Base-by-base conservation (phyloP, 2,888 invertebrate species). In the Clunio marinus region DNA sequence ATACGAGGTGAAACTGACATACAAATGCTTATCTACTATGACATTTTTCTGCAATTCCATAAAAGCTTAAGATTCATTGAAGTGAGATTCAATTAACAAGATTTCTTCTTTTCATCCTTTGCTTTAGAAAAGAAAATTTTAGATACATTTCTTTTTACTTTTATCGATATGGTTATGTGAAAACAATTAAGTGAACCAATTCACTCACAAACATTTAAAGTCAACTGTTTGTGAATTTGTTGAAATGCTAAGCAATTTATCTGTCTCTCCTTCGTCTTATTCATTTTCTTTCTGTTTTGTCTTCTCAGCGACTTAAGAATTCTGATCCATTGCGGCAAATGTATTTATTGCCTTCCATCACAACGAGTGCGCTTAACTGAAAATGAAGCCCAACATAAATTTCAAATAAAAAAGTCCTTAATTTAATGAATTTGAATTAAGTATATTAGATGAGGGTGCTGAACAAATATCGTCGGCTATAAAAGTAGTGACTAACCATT, bases 321-420 rank as follows among this genome's bases (percentile, higher is more conserved):
- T 15, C 15, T 41, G 15, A n/a, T 41, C 41, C 10, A 41, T n/a
- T 41, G 41, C 41, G 7, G 17, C 17, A 22, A 51, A 2, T 51
- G 22, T 20, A 51, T 51, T 51, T 51, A 51, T 51, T 7, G 51
- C 22, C 51, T 17, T 8, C 4, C 51, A 51, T 51, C 51, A 51
- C 22, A 8, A 20, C 20, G 17, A 15, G 17, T 25, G 57, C 17
- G 57, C 57, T 58, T 58, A 58, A 58, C 57, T 58, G 57, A 58
- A 58, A 58, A 24, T 58, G 27, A 58, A 58, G 41, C 41, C 41
- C 55, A 5, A 58, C 57, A 58, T 58, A 58, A 58, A 58, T 58
- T 58, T 17, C n/a, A 58, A 58, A 58, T 58, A 58, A 58, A 58
- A 58, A 58, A 58, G 57, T 58, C n/a, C 57, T 58, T 58, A 25